These are phyloP conservation scores for Drosophila kambysellisi DNA, from an alignment of 2,888 invertebrate genomes.

Conservation along the genomic window DNA sequence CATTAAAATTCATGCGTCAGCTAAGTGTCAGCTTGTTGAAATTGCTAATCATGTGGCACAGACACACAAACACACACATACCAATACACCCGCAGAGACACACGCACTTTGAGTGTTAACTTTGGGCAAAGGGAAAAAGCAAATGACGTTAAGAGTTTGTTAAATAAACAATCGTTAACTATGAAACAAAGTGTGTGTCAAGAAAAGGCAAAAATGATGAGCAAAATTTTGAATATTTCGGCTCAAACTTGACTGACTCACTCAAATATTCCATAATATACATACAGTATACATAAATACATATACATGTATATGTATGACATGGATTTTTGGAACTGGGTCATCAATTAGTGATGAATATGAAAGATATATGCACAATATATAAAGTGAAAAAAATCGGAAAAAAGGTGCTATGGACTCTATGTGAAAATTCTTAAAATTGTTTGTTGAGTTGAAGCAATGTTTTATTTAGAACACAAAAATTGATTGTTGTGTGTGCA, in stretches of 20 bases:
- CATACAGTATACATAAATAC: neutral
- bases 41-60: conserved; percentile 68
- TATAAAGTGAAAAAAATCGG: neutral
- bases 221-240: conserved; percentile 44
- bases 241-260: conserved; percentile 29
- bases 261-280: conserved; percentile 13
- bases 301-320: neutral
- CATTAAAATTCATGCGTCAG: conserved; percentile 70
- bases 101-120: conserved; percentile 13
- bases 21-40: conserved; percentile 71
- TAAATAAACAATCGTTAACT: conserved; percentile 61
- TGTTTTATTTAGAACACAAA: neutral
- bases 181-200: conserved; percentile 9
- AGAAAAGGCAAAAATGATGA: conserved; percentile 29
- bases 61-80: conserved; percentile 3
- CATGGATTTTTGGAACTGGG: conserved; percentile 38
- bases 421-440: neutral
- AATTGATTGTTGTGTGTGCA: neutral
- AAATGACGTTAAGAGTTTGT: conserved; percentile 57
- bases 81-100: neutral
- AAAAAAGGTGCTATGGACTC: neutral
- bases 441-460: neutral
- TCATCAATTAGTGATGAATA: conserved; percentile 43
- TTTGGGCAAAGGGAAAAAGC: conserved; percentile 25
- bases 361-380: conserved; percentile 7